Evolutionary conservation across 2,797 vertebrate genomes (phyloP).

Genomic region (Sebastes taczanowskii): DNA sequence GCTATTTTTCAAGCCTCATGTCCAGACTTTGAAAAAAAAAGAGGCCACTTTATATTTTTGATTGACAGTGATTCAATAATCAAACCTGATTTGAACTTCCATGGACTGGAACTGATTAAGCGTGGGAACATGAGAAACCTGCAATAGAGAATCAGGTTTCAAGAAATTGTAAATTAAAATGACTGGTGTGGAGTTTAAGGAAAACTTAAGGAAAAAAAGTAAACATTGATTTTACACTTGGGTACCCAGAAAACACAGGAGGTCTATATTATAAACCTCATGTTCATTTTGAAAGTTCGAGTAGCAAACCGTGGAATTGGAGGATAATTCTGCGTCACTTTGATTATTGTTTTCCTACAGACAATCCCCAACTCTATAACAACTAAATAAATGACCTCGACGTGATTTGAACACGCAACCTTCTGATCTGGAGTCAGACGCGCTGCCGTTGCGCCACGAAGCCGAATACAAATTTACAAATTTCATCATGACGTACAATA

Average conservation of each 20-base stretch:
- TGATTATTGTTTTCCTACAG: background rate
- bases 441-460: constrained; percentile 77
- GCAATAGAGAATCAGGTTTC: background rate
- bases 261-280: background rate
- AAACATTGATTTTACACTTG: background rate
- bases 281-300: background rate
- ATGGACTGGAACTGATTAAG: background rate
- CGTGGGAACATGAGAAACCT: background rate
- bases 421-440: constrained; percentile 80
- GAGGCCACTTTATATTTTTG: background rate
- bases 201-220: background rate
- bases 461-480: background rate
- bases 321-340: too few relatives aligned
- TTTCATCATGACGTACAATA: accelerated
- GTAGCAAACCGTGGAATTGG: background rate
- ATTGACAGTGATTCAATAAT: background rate
- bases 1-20: background rate
- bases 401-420: constrained; percentile 78
- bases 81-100: background rate
- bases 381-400: constrained; percentile 53
- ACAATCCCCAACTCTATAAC: background rate
- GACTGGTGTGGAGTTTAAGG: background rate
- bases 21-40: background rate
- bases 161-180: background rate
- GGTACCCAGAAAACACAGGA: background rate